These are phyloP conservation scores for Mythimna vitellina DNA, from an alignment of 2,888 invertebrate genomes.

Conservation along the genomic window DNA sequence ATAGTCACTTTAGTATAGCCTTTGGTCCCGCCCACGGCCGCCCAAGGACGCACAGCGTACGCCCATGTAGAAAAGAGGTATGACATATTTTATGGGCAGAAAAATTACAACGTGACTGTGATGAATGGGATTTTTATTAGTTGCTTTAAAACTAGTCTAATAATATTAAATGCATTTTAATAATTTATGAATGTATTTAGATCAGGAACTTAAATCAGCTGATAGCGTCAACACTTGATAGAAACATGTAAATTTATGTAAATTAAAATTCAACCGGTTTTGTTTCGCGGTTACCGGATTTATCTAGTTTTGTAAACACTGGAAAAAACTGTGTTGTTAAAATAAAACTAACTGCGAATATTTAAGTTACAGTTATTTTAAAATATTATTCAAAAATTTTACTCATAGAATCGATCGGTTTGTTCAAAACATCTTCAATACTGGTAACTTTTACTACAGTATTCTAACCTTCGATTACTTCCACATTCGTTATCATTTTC, in stretches of 20 bases:
- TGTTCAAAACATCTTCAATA: conserved; percentile 46
- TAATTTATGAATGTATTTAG: conserved; percentile 20
- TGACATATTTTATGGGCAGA: conserved; percentile 16
- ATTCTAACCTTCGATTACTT: conserved; percentile 66
- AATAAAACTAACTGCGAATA: background rate
- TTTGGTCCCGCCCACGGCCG: conserved; percentile 66
- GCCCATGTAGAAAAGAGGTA: conserved; percentile 48
- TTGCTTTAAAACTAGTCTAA: background rate
- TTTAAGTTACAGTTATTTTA: conserved; percentile 2
- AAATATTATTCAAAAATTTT: background rate
- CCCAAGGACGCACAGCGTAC: conserved; percentile 63
- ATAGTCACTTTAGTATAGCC: conserved; percentile 56
- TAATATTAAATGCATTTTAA: background rate
- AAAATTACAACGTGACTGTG: conserved; percentile 7
- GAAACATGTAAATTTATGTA: conserved; percentile 38
- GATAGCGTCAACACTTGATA: conserved; percentile 27
- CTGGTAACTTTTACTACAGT: conserved; percentile 59
- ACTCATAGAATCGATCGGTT: conserved; percentile 9
- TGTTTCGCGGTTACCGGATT: conserved; percentile 3
- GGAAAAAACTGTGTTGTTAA: background rate
- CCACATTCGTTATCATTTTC: conserved; percentile 51
- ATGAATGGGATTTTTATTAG: background rate
- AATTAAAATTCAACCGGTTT: conserved; percentile 26
- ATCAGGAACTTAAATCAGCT: conserved; percentile 29
- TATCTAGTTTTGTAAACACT: conserved; percentile 1